Conservation (phyloP, 2,888 invertebrate genomes). For the Minunthozetes semirufus region DNA sequence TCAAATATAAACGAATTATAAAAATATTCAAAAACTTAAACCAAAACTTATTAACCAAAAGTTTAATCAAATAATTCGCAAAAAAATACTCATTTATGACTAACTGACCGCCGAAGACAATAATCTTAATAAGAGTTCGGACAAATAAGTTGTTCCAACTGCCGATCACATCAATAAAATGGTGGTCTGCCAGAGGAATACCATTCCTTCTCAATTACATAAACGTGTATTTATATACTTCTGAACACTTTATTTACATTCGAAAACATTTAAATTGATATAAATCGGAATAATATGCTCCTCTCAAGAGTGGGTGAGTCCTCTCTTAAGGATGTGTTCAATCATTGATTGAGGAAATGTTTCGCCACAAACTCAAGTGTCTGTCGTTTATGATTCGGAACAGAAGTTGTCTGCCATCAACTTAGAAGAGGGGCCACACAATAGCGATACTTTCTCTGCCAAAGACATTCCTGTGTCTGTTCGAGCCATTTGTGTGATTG, state of each 20-base stretch:
- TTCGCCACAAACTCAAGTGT: neutral
- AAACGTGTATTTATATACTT: too few species aligned
- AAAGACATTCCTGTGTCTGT: constrained; percentile 40
- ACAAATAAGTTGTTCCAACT: too few species aligned
- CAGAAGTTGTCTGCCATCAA: constrained; percentile 39
- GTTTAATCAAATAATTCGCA: neutral
- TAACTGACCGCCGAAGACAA: too few species aligned
- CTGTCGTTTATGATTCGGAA: neutral
- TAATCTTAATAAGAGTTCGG: too few species aligned
- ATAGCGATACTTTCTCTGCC: constrained; percentile 39
- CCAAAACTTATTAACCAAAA: constrained; percentile 26
- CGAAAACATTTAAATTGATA: neutral
- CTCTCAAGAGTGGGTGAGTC: too few species aligned
- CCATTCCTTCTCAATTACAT: too few species aligned
- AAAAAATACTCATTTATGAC: neutral
- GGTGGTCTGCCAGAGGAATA: too few species aligned
- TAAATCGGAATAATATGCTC: too few species aligned
- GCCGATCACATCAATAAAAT: too few species aligned
- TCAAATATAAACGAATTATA: constrained; percentile 48
- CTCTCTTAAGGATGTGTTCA: too few species aligned
- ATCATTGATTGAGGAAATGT: too few species aligned
- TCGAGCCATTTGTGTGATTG: constrained; percentile 43
- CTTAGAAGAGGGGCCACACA: constrained; percentile 40
- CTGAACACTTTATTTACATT: neutral
- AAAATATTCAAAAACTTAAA: too few species aligned